Conservation (phyloP, 2,113 vertebrate genomes). For the Thamnophis sirtalis region DNA sequence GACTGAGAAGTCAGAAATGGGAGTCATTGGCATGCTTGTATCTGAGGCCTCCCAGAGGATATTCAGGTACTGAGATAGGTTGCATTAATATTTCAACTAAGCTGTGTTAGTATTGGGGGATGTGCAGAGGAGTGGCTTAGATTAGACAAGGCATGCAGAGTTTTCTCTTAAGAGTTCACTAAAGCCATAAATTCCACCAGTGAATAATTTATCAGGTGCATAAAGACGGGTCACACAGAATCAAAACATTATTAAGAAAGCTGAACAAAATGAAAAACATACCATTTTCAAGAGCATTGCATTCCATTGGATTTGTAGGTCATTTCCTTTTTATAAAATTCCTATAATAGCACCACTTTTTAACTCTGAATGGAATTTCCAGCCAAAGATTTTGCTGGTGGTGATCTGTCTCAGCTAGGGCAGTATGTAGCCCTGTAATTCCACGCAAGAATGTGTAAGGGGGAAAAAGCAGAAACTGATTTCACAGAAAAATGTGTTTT, state of each 20-base stretch:
- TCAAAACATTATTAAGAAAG: neutral
- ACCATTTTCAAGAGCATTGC: neutral
- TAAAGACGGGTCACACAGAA: neutral
- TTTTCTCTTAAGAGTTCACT: neutral
- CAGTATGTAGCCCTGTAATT: neutral
- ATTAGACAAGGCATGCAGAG: neutral
- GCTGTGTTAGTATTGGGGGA: neutral
- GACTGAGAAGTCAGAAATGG: neutral
- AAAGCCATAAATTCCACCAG: neutral
- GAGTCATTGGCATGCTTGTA: neutral
- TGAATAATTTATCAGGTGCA: neutral
- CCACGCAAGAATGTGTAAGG: neutral
- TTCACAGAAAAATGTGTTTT: neutral
- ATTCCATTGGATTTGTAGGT: neutral
- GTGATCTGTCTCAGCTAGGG: neutral
- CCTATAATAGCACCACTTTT: neutral
- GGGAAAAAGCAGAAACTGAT: neutral
- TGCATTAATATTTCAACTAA: neutral
- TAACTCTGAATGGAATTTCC: neutral
- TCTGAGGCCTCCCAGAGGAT: neutral
- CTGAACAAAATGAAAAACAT: neutral
- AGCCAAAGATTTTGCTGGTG: neutral
- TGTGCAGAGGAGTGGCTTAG: neutral
- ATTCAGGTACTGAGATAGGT: neutral
- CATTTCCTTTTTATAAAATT: neutral